Percentiles rank a stretch among this genome's conserved stretches.
Evolutionary conservation across 2,888 invertebrate species (phyloP).

Genomic region (Strigamia maritima): DNA sequence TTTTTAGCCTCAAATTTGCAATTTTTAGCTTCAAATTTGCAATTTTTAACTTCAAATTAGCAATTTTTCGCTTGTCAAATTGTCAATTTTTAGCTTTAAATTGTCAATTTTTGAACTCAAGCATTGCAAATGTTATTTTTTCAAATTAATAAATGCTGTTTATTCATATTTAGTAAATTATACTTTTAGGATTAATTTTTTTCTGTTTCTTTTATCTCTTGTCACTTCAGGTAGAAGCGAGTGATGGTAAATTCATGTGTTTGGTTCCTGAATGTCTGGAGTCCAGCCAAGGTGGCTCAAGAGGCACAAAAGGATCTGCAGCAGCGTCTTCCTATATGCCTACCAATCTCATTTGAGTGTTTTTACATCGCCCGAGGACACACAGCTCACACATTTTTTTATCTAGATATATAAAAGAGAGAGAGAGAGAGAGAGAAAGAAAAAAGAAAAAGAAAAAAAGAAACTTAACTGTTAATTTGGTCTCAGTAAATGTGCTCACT

Average conservation of each 20-base stretch:
- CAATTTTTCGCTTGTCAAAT: too few species aligned
- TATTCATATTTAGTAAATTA: too few species aligned
- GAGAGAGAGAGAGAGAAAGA: background rate
- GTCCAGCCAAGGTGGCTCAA: slow-evolving; percentile 25
- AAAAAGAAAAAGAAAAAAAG: background rate
- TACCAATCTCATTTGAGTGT: slow-evolving; percentile 23
- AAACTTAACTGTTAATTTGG: background rate
- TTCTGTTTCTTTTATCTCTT: background rate
- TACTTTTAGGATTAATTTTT: background rate
- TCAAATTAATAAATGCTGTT: too few species aligned
- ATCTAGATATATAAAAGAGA: background rate
- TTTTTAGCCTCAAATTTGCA: too few species aligned
- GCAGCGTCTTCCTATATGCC: background rate
- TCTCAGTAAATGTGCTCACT: background rate
- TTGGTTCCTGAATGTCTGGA: slow-evolving; percentile 35
- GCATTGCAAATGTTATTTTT: too few species aligned
- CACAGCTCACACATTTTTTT: background rate
- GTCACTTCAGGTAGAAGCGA: slow-evolving; percentile 16
- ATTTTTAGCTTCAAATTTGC: too few species aligned
- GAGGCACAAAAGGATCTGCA: slow-evolving; percentile 19
- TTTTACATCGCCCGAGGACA: slow-evolving; percentile 16
- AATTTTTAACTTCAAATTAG: too few species aligned
- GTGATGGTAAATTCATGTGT: slow-evolving; percentile 31
- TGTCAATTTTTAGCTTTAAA: too few species aligned
- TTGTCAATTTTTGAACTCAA: too few species aligned